phyloP scores from a whole-genome alignment of 2,797 vertebrate species.

The Centropyge bicolor region DNA sequence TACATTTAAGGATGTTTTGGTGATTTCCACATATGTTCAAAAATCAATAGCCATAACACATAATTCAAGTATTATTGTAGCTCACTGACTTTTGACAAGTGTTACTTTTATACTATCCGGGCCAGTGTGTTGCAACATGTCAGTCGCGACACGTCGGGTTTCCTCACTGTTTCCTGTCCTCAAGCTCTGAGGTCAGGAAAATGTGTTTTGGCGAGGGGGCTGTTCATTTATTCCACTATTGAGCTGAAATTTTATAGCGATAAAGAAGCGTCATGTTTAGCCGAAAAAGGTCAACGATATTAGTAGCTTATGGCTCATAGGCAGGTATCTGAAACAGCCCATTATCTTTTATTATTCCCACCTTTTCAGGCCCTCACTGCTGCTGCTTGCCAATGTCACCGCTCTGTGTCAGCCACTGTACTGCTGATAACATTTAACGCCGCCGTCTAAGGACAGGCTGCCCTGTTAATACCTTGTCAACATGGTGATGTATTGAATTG shows the following conservation, averaged over 20 bases:
- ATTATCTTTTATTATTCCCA: constrained; percentile 21
- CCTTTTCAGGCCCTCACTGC: neutral
- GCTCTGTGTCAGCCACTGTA: constrained; percentile 17
- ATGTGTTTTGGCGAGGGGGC: neutral
- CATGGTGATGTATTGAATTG: constrained; percentile 24
- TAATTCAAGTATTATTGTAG: neutral
- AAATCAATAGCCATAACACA: neutral
- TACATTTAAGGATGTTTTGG: neutral
- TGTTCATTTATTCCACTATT: constrained; percentile 16
- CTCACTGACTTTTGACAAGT: neutral
- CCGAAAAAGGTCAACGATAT: constrained; percentile 5
- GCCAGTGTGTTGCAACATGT: neutral
- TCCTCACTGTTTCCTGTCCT: neutral
- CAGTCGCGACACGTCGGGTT: neutral
- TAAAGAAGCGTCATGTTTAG: neutral
- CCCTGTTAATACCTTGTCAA: constrained; percentile 46
- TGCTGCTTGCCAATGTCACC: constrained; percentile 9
- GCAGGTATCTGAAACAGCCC: constrained; percentile 4
- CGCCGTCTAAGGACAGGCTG: neutral
- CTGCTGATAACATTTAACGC: constrained; percentile 32
- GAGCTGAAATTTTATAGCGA: neutral
- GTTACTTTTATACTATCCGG: neutral
- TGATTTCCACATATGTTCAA: neutral
- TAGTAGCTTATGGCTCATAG: neutral
- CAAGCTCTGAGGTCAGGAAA: neutral